phyloP scores from a whole-genome alignment of 1,140 invertebrate species.

The Pseudobourletiella spinata region DNA sequence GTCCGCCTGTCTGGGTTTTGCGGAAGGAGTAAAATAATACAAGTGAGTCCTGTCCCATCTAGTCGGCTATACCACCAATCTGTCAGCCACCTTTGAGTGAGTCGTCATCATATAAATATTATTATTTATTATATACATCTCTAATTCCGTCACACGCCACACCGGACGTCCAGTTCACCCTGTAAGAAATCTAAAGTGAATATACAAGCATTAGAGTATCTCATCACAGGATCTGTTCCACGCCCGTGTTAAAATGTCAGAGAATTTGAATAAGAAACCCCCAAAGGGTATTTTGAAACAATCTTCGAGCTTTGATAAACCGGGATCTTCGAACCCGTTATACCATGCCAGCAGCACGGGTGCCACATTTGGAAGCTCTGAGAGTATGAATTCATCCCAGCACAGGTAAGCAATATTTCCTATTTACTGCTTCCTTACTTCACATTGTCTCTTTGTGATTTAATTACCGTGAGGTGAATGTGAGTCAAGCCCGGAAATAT shows the following conservation, averaged over 20 bases:
- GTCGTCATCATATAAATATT: no score
- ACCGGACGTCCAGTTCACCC: no score
- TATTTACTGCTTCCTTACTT: not conserved
- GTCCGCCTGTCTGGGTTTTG: no score
- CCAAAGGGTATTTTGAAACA: constrained; percentile 86
- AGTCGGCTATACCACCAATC: no score
- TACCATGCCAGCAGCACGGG: not conserved
- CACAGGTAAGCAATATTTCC: not conserved
- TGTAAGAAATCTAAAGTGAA: no score
- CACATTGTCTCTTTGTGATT: not conserved
- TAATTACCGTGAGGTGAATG: not conserved
- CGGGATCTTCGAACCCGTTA: not conserved
- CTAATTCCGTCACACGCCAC: no score
- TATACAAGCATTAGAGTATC: no score
- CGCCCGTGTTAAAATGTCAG: constrained; percentile 39
- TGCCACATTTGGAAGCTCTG: not conserved
- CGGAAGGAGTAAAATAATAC: no score
- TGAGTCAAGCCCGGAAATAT: not conserved
- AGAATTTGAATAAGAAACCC: constrained; percentile 58
- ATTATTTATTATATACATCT: no score
- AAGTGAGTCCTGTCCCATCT: no score
- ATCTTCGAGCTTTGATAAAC: constrained; percentile 72
- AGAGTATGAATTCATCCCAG: not conserved
- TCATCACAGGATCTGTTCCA: no score
- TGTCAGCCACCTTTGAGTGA: no score